These are phyloP conservation scores for Atta colombica DNA, from an alignment of 1,140 invertebrate genomes.

Conservation along the genomic window DNA sequence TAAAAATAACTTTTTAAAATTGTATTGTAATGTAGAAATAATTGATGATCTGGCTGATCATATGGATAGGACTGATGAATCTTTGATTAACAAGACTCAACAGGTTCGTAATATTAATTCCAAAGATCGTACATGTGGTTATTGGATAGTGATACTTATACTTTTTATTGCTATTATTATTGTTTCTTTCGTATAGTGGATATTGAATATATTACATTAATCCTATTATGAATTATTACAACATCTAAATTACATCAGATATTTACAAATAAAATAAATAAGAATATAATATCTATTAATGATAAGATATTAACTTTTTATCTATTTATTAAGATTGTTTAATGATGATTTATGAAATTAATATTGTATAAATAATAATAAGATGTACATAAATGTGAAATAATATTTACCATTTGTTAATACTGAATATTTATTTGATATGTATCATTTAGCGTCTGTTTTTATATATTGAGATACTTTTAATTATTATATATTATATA, in stretches of 20 bases:
- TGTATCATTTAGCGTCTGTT: constrained; percentile 69
- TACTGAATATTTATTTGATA: constrained; percentile 28
- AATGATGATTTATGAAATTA: neutral
- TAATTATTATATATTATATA: constrained; percentile 67
- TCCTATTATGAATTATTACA: constrained; percentile 15
- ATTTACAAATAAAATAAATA: constrained; percentile 30
- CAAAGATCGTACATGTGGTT: constrained; percentile 91
- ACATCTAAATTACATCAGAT: neutral
- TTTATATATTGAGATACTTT: constrained; percentile 71
- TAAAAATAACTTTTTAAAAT: constrained; percentile 31
- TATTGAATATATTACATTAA: constrained; percentile 14
- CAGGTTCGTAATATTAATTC: constrained; percentile 89
- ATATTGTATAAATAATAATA: neutral
- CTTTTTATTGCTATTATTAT: constrained; percentile 87
- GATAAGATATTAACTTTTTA: neutral
- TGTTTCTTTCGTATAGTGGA: constrained; percentile 68
- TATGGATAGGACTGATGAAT: constrained; percentile 90
- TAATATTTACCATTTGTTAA: neutral
- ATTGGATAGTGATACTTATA: constrained; percentile 90
- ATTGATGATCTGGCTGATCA: constrained; percentile 92
- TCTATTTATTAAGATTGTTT: constrained; percentile 10
- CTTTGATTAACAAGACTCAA: constrained; percentile 90
- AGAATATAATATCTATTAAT: neutral
- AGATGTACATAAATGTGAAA: neutral
- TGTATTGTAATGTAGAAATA: constrained; percentile 87